phyloP scores from a whole-genome alignment of 2,888 invertebrate genomes.

The Drosophila pseudotakahashii region DNA sequence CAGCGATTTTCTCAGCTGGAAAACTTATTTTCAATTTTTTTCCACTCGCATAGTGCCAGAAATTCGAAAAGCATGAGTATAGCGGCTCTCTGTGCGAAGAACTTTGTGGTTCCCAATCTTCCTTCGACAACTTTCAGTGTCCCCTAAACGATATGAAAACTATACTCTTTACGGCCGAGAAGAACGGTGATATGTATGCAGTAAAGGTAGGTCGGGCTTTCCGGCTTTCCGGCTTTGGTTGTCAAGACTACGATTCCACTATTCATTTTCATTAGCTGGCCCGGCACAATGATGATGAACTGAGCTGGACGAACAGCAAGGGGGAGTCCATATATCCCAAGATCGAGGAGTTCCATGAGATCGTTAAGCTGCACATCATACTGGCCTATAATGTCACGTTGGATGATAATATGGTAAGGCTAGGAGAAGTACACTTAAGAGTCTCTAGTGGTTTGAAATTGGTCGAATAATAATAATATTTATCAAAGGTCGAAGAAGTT shows the following conservation, averaged over 20 bases:
- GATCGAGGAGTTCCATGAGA: conserved; percentile 82
- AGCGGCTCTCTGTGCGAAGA: conserved; percentile 83
- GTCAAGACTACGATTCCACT: conserved; percentile 24
- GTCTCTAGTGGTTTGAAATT: no score
- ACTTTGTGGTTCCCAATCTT: conserved; percentile 73
- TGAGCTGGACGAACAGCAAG: conserved; percentile 81
- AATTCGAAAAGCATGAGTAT: conserved; percentile 79
- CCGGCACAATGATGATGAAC: conserved; percentile 76
- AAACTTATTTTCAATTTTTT: neutral
- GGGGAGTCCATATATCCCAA: conserved; percentile 80
- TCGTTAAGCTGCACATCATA: conserved; percentile 82
- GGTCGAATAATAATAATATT: no score
- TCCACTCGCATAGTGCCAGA: conserved; percentile 70
- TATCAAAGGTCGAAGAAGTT: no score
- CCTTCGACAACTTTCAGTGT: conserved; percentile 82
- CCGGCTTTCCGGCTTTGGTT: conserved; percentile 18
- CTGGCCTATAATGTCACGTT: conserved; percentile 82
- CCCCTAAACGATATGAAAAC: conserved; percentile 81
- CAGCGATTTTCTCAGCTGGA: neutral
- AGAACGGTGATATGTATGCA: conserved; percentile 82
- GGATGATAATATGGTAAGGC: conserved; percentile 82
- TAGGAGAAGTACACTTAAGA: no score
- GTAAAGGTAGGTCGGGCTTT: conserved; percentile 76
- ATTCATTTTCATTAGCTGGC: conserved; percentile 64
- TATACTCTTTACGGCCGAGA: conserved; percentile 82